These are phyloP conservation scores for Venustaconcha ellipsiformis DNA, from an alignment of 1,140 invertebrate species.

Conservation along the genomic window DNA sequence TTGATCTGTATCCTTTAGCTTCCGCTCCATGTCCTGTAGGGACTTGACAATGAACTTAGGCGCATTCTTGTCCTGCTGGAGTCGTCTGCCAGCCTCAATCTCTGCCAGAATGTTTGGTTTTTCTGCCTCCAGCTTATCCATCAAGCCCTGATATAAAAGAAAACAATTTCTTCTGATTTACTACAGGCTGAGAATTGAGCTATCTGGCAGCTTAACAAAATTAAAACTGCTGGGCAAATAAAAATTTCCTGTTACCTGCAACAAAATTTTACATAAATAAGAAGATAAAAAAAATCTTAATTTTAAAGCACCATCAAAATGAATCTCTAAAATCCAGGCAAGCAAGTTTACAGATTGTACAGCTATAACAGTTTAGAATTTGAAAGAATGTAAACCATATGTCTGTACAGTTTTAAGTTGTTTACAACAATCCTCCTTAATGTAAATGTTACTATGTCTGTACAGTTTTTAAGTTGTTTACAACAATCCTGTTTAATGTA, in stretches of 20 bases:
- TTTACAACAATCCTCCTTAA: too few relatives aligned
- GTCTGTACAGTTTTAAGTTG: too few relatives aligned
- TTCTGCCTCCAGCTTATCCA: conserved; percentile 85
- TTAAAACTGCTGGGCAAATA: not conserved
- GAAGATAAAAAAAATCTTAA: not conserved
- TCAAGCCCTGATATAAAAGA: conserved; percentile 52
- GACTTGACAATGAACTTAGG: conserved; percentile 87
- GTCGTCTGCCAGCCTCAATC: conserved; percentile 89
- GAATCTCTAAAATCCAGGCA: too few relatives aligned
- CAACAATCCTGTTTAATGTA: too few relatives aligned
- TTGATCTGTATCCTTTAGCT: conserved; percentile 89
- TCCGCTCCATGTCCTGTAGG: conserved; percentile 84
- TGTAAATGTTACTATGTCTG: too few relatives aligned
- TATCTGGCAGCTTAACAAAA: not conserved
- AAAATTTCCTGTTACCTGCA: too few relatives aligned
- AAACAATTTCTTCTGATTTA: not conserved
- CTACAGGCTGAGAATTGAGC: too few relatives aligned
- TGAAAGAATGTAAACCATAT: too few relatives aligned
- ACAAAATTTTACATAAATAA: not conserved
- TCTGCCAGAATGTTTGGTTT: conserved; percentile 88
- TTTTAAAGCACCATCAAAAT: too few relatives aligned
- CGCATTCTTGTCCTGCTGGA: conserved; percentile 85
- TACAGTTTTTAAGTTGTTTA: too few relatives aligned
- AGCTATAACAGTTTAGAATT: too few relatives aligned
- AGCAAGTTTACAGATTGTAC: too few relatives aligned